Evolutionary conservation across 2,797 vertebrate species (phyloP).

Genomic region (Acrossocheilus fasciatus): DNA sequence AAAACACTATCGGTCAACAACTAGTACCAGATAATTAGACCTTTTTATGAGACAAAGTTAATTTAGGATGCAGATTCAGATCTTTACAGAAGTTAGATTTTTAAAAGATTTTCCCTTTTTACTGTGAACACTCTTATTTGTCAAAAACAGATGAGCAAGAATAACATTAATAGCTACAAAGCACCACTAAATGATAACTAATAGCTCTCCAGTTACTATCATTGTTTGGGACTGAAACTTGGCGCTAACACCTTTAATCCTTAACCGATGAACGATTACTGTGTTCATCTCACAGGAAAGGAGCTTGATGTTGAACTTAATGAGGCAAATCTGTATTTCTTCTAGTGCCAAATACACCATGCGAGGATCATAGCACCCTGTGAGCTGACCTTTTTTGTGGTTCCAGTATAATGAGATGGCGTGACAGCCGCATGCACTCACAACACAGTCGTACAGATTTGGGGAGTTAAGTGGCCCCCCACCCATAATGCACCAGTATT

Average conservation of each 20-base stretch:
- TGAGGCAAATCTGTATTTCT: constrained; percentile 32
- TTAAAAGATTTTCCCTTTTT: background rate
- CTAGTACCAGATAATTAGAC: background rate
- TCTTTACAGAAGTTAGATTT: background rate
- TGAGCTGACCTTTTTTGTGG: constrained; percentile 34
- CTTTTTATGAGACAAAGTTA: background rate
- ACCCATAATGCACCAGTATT: constrained; percentile 38
- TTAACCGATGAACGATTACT: background rate
- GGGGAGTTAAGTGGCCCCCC: constrained; percentile 37
- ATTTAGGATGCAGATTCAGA: background rate
- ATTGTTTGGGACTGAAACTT: background rate
- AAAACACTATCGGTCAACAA: too few relatives aligned
- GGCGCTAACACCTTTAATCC: background rate
- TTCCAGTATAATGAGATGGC: constrained; percentile 2
- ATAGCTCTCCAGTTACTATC: background rate
- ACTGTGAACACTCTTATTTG: background rate
- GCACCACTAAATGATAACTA: background rate
- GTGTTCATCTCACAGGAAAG: constrained; percentile 6
- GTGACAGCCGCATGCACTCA: constrained; percentile 5
- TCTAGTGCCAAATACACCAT: constrained; percentile 14
- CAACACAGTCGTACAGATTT: constrained; percentile 15
- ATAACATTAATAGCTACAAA: background rate
- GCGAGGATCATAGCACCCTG: background rate
- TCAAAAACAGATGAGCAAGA: background rate
- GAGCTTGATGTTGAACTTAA: constrained; percentile 9